phyloP scores from a whole-genome alignment of 2,113 vertebrate species.

The Mastomys coucha region DNA sequence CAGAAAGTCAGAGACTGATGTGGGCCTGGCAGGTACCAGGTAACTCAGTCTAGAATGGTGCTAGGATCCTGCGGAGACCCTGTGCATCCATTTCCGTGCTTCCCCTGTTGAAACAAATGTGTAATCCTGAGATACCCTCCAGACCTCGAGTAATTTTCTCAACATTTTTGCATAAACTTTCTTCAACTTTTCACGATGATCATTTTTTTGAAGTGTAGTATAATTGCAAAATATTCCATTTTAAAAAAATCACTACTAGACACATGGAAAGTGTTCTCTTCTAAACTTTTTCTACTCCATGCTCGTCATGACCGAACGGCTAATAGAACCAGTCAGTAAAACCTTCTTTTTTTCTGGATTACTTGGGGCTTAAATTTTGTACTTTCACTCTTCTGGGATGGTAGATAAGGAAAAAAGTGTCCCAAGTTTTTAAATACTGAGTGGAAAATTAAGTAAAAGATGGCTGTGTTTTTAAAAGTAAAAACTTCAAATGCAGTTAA shows the following conservation, averaged over 20 bases:
- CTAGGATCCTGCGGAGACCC: not conserved
- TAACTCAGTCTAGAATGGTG: not conserved
- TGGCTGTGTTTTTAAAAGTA: constrained; percentile 19
- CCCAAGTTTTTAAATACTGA: constrained; percentile 13
- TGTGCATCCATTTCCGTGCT: not conserved
- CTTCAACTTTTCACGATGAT: not conserved
- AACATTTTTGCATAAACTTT: not conserved
- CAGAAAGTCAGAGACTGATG: not conserved
- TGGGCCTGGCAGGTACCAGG: not conserved
- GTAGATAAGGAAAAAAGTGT: not conserved
- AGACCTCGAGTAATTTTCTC: not conserved
- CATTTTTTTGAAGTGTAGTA: constrained; percentile 19
- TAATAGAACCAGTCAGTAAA: not conserved
- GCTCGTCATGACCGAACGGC: not conserved
- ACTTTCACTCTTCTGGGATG: constrained; percentile 39
- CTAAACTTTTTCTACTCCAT: not conserved
- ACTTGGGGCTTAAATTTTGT: not conserved
- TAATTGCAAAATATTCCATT: not conserved
- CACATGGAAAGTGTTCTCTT: not conserved
- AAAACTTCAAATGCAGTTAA: constrained; percentile 59
- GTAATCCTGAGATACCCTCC: not conserved
- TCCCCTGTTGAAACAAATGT: not conserved
- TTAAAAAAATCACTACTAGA: not conserved
- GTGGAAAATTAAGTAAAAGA: constrained; percentile 20
- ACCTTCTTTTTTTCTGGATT: not conserved